Base-by-base conservation (phyloP, 1,140 invertebrate species). In the Tenebrio molitor region DNA sequence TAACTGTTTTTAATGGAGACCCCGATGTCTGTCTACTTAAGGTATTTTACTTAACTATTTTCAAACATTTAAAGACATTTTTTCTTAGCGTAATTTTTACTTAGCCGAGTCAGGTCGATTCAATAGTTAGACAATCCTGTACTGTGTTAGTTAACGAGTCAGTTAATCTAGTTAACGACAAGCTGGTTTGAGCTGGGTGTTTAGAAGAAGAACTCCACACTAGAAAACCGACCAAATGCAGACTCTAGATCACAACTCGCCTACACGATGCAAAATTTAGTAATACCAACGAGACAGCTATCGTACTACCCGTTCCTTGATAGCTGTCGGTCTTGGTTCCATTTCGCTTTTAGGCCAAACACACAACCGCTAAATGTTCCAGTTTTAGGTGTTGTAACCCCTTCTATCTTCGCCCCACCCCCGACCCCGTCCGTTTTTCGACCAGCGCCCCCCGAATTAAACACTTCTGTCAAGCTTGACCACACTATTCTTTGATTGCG, bases 161-260 rank as follows among this genome's bases (percentile, higher is more conserved):
- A 58, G 50, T 58, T 58, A 58, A 58, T 58, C 50, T 58, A 58
- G 50, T 58, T 58, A 58, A 69, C 44, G 63, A 71, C 63, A 80
- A 79, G 80, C 79, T 83, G 83, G 82, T 84, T 83, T 84, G 83
- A 84, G 81, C 82, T 84, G 83, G 83, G 83, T 84, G 83, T 84
- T 77, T 81, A 76, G 77, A 79, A 58, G 74, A 73, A 53, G 66
- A 72, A 72, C 69, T 73, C 21, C 19, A 58, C 50, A 58, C 50
- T 58, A 58, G 50, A 58, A 53, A 36, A 66, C 64, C 36, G 36
- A 41, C 36, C 64, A 66, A 66, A 21, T 66, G 19, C 64, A 66
- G 64, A 66, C 64, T 66, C 23, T 58, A 58, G 50, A 53, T 58
- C 50, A 58, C 50, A 25, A 58, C 50, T 53, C 46, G 46, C 46